A percentile compares a stretch with the other conserved stretches of the same genome.
These are phyloP conservation scores for Gymnoscopelus braueri DNA, from an alignment of 2,797 vertebrate species.

Conservation along the genomic window DNA sequence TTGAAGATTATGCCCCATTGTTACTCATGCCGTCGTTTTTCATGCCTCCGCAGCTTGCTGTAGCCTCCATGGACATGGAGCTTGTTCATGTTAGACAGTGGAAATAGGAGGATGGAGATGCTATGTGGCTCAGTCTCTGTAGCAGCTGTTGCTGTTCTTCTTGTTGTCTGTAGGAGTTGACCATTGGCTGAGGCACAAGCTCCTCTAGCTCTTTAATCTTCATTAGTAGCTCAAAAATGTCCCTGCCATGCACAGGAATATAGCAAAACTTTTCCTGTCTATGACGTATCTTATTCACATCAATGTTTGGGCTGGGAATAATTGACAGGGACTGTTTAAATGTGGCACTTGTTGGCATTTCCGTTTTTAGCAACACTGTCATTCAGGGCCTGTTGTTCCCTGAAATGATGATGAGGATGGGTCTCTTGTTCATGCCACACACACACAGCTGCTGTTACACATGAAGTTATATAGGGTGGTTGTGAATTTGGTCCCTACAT, in stretches of 20 bases:
- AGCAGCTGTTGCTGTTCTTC: no score
- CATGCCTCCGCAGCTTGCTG: no score
- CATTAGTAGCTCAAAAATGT: no score
- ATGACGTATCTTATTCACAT: constrained; percentile 67
- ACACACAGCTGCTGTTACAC: constrained; percentile 99
- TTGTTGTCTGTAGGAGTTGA: no score
- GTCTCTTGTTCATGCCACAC: constrained; percentile 96
- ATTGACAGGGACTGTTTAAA: constrained; percentile 93
- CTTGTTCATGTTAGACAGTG: no score
- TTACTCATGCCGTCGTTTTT: not conserved
- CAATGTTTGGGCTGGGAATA: constrained; percentile 85
- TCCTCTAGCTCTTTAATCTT: no score
- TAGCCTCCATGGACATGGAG: no score
- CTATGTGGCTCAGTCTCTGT: no score
- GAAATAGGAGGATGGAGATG: no score
- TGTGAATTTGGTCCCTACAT: constrained; percentile 98
- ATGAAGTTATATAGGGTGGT: constrained; percentile 99
- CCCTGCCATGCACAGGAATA: constrained; percentile 83
- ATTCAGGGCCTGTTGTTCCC: constrained; percentile 93
- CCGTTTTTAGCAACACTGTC: constrained; percentile 90
- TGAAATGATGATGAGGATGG: constrained; percentile 97
- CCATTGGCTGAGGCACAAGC: no score
- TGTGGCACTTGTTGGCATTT: constrained; percentile 88
- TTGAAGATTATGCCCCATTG: constrained; percentile 2
- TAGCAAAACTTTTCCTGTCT: constrained; percentile 87